A percentile compares a stretch with the other conserved stretches of the same genome.
Evolutionary conservation across 2,797 vertebrate genomes (phyloP).

Genomic region (Vireo griseus): DNA sequence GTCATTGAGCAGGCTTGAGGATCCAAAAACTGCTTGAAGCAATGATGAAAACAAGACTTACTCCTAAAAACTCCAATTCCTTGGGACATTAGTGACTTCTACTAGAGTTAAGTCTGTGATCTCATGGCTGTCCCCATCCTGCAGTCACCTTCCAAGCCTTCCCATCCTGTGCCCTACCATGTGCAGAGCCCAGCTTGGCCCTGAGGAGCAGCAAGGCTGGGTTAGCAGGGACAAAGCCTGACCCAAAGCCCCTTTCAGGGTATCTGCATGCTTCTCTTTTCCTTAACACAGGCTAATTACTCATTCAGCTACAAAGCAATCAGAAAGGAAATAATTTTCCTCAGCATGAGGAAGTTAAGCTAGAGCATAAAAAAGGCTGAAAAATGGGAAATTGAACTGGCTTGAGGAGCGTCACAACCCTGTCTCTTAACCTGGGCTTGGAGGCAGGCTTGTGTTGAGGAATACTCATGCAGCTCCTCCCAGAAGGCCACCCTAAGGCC

Average conservation of each 20-base stretch:
- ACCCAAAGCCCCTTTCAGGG: not conserved
- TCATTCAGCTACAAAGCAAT: not conserved
- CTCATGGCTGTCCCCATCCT: not conserved
- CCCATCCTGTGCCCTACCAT: not conserved
- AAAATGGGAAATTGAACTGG: not conserved
- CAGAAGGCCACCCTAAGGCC: not conserved
- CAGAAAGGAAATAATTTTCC: not conserved
- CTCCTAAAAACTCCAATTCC: not conserved
- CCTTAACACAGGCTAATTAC: not conserved
- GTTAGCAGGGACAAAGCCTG: not conserved
- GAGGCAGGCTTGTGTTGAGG: not conserved
- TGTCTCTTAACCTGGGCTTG: not conserved
- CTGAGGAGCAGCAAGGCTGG: rapidly evolving
- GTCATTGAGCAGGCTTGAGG: rapidly evolving
- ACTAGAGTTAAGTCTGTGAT: too few species aligned
- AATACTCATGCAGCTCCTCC: not conserved
- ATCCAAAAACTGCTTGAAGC: not conserved
- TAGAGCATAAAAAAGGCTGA: not conserved
- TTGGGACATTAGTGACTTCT: not conserved
- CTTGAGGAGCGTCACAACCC: not conserved
- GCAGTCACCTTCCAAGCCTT: not conserved
- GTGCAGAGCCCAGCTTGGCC: not conserved
- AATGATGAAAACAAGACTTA: not conserved
- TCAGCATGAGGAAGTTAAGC: not conserved
- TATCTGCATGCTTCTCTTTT: not conserved